A percentile compares a stretch with the other conserved stretches of the same genome.
Conservation (phyloP, 2,888 invertebrate species). For the Spodoptera littoralis region DNA sequence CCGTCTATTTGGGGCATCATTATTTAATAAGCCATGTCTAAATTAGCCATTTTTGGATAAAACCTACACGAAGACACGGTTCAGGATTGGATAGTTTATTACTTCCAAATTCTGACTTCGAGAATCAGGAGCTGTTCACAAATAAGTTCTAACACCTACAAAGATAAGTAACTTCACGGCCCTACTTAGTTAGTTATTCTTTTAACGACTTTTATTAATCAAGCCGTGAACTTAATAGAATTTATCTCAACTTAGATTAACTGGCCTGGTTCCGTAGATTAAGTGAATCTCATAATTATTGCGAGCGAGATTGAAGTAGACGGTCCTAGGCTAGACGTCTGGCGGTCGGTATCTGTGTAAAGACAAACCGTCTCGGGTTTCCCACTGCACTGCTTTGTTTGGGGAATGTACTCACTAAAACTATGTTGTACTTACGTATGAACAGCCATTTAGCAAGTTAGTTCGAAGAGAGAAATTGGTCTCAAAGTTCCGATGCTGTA, state of each 20-base stretch:
- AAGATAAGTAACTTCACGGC: background rate
- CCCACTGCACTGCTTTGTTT: constrained; percentile 44
- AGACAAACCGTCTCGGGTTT: constrained; percentile 52
- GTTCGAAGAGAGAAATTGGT: no score
- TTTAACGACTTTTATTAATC: constrained; percentile 12
- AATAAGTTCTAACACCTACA: background rate
- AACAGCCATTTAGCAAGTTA: constrained; percentile 1
- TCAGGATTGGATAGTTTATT: no score
- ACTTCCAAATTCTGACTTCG: no score
- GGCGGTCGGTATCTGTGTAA: constrained; percentile 28
- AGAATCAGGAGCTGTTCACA: no score
- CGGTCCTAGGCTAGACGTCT: constrained; percentile 45
- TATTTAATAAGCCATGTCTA: no score
- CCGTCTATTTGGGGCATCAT: no score
- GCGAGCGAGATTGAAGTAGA: constrained; percentile 24
- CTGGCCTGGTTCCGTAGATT: constrained; percentile 21
- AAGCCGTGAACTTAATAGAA: constrained; percentile 23
- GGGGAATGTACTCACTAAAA: constrained; percentile 10
- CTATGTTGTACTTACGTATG: constrained; percentile 16
- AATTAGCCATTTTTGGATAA: no score
- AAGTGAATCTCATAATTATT: constrained; percentile 42
- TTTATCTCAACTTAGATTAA: constrained; percentile 24
- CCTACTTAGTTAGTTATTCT: constrained; percentile 10
- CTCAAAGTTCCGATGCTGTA: no score
- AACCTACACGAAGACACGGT: no score